Conservation (phyloP, 1,140 invertebrate species). For the Drosophila bocki region DNA sequence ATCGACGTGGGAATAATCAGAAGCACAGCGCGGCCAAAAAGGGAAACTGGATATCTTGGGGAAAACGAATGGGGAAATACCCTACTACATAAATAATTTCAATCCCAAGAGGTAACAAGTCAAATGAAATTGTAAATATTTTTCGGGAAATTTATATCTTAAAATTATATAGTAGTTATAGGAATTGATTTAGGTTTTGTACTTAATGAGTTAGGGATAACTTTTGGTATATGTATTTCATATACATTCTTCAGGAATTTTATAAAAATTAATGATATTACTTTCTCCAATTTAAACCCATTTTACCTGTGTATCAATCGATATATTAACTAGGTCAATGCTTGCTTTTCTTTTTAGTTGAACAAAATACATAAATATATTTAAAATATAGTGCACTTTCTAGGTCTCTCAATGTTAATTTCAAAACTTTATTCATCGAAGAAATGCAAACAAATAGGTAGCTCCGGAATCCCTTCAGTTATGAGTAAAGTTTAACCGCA, state of each 20-base stretch:
- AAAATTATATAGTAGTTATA: too few relatives aligned
- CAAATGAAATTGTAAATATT: not conserved
- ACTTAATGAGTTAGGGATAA: not conserved
- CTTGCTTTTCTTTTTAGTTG: not conserved
- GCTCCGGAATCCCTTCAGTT: not conserved
- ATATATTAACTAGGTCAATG: conserved; percentile 1
- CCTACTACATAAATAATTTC: conserved; percentile 6
- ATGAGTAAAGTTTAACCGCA: conserved; percentile 11
- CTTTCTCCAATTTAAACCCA: not conserved
- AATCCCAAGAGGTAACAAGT: not conserved
- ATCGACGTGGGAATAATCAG: conserved; percentile 75
- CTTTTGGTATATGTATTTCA: too few relatives aligned
- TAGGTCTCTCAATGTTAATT: too few relatives aligned
- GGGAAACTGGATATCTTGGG: conserved; percentile 5
- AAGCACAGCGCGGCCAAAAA: conserved; percentile 29
- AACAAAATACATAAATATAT: not conserved
- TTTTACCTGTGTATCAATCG: not conserved
- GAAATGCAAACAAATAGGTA: not conserved
- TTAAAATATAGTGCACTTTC: not conserved
- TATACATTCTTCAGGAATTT: not conserved
- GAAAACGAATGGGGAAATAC: conserved; percentile 47
- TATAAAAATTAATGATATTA: not conserved
- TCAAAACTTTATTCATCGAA: not conserved
- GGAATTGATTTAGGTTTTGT: too few relatives aligned
- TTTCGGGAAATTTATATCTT: too few relatives aligned